A percentile compares a stretch with the other conserved stretches of the same genome.
Conservation (phyloP, 2,113 vertebrate genomes). For the Steatornis caripensis region DNA sequence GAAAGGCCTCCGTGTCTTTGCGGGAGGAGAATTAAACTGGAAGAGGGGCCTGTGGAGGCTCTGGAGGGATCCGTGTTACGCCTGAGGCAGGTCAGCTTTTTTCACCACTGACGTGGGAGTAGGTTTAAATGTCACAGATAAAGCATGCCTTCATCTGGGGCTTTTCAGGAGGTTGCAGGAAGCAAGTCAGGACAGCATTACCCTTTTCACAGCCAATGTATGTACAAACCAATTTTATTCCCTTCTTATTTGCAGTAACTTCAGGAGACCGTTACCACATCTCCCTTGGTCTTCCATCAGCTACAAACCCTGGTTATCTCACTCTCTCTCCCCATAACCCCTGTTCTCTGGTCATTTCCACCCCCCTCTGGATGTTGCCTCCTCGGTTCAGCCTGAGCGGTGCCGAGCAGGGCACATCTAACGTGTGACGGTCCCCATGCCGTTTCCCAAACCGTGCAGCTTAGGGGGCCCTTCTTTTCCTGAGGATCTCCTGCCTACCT, state of each 20-base stretch:
- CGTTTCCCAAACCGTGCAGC: background rate
- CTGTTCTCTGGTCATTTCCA: background rate
- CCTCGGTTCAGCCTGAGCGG: background rate
- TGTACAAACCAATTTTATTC: background rate
- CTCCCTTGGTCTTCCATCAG: background rate
- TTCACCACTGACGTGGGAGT: background rate
- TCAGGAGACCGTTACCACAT: background rate
- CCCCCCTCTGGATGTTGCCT: background rate
- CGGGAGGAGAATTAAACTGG: background rate
- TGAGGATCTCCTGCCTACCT: background rate
- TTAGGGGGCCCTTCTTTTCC: background rate
- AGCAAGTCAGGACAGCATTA: background rate
- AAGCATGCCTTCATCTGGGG: background rate
- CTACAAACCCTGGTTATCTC: background rate
- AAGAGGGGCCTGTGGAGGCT: background rate
- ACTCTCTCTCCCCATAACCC: background rate
- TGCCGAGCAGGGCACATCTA: background rate
- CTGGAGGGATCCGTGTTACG: rapidly evolving
- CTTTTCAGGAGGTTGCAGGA: background rate
- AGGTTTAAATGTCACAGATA: background rate
- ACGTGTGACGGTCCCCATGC: background rate
- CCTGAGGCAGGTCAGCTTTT: background rate
- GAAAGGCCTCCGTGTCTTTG: background rate
- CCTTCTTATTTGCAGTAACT: background rate
- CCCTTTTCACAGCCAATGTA: background rate